Base-by-base conservation (phyloP, 2,113 vertebrate species). In the Sorex fumeus region DNA sequence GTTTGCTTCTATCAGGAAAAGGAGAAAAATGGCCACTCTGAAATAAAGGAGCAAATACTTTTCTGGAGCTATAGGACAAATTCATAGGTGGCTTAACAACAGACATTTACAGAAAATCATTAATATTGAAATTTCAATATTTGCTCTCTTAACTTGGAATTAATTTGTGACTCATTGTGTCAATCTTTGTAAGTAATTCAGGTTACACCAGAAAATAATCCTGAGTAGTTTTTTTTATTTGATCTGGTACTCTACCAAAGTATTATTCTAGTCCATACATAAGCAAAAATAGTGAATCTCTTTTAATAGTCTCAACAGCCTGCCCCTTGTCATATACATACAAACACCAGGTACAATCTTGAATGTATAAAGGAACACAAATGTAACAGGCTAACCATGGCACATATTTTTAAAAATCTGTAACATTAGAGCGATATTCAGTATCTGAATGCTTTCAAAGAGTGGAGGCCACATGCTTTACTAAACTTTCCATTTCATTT, bases 1-100 rank as follows among this genome's bases (percentile, higher is more conserved):
- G 95, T 96, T 96, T 97, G 91, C 93, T 95, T 97, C 94, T 95
- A 95, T 96, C 91, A 91, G 83, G 95, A 97, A 96, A 96, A 96
- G 95, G 30, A 74, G 81, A 71, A 74, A 83, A 90, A 82, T 85
- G 81, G 62, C 95, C 97, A 96, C 53, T 89, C 28, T 66, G 10
- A 85, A 76, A 93, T 94, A 96, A 80, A 45, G 9, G 79, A 88
- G 62, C 79, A 84, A 62, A 77, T 50, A 71, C 91, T 89, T 96
- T 92, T 75, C 78, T 95, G 86, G 94, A 83, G 84, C 96, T 94
- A 80, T 0, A 45, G 69, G 43, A 62, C 85, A 87, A 89, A 72
- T 84, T 45, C 28, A 81, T 45, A 80, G 88, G 81, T 94, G 32
- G 94, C 53, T 74, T 95, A 94, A 93, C 81, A 93, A 91, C 34